Conservation (phyloP, 2,797 vertebrate species). For the Corythornis leucogaster region DNA sequence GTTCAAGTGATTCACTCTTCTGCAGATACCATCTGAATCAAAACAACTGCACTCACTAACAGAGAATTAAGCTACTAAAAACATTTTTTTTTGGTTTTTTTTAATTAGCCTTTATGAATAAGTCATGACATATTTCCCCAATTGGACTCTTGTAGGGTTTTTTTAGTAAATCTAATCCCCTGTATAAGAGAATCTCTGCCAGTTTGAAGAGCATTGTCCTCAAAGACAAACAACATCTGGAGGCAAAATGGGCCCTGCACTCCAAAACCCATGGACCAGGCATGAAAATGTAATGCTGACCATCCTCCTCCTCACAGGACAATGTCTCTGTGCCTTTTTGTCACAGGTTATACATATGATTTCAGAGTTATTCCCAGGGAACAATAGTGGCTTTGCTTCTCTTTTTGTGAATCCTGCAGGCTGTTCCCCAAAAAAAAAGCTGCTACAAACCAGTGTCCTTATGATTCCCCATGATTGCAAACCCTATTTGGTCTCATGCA, state of each 20-base stretch:
- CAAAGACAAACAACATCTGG: neutral
- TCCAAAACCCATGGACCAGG: neutral
- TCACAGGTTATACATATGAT: neutral
- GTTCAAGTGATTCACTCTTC: conserved; percentile 9
- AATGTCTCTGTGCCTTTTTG: neutral
- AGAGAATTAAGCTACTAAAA: neutral
- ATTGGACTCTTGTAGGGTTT: neutral
- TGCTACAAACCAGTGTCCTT: neutral
- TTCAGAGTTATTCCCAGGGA: neutral
- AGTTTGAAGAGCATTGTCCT: neutral
- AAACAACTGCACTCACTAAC: neutral
- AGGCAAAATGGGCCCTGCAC: neutral
- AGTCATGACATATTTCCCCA: neutral
- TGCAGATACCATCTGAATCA: conserved; percentile 2
- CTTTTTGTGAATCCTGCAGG: neutral
- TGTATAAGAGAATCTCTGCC: neutral
- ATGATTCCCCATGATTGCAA: neutral
- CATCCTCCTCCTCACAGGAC: neutral
- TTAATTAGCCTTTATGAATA: conserved; percentile 30
- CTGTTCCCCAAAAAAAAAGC: neutral
- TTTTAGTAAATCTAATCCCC: neutral
- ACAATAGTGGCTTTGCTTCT: neutral
- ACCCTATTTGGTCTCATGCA: neutral
- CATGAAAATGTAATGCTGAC: neutral
- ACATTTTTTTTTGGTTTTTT: neutral